Percentiles rank a stretch among this genome's conserved stretches.
Evolutionary conservation across 1,140 invertebrate genomes (phyloP).

Genomic region (Chrysopa pallens): DNA sequence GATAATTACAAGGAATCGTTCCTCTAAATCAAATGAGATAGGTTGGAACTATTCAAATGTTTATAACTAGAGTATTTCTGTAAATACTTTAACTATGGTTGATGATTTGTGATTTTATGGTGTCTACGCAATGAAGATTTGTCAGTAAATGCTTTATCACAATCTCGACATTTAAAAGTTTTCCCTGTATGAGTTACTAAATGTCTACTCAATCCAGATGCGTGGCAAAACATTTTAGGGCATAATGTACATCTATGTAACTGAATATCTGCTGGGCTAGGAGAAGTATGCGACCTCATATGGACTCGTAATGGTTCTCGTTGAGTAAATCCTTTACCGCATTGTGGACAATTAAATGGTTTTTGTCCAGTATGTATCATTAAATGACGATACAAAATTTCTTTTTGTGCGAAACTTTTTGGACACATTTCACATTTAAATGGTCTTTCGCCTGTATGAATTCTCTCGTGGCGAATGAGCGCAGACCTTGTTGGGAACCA

Average conservation of each 20-base stretch:
- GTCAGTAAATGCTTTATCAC: slow-evolving; percentile 48
- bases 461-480: slow-evolving; percentile 56
- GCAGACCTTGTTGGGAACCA: slow-evolving; percentile 66
- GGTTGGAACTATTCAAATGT: too few species aligned
- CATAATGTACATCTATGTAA: slow-evolving; percentile 48
- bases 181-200: slow-evolving; percentile 47
- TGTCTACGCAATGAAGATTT: slow-evolving; percentile 48
- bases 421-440: slow-evolving; percentile 54
- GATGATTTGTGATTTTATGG: slow-evolving; percentile 14
- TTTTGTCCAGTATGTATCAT: slow-evolving; percentile 72
- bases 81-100: not conserved
- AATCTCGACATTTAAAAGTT: slow-evolving; percentile 42
- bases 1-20: too few species aligned
- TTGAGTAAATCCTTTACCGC: slow-evolving; percentile 54
- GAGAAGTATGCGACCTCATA: slow-evolving; percentile 35
- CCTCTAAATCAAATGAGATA: too few species aligned
- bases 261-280: slow-evolving; percentile 33
- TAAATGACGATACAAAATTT: slow-evolving; percentile 64
- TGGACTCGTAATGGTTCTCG: slow-evolving; percentile 44
- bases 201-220: slow-evolving; percentile 49
- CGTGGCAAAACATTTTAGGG: slow-evolving; percentile 45
- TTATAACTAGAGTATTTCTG: too few species aligned
- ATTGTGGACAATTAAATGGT: slow-evolving; percentile 60
- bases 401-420: slow-evolving; percentile 56
- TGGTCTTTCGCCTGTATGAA: slow-evolving; percentile 60